Evolutionary conservation across 92 coral and sea anemone genomes (phyloP), one percentile per base, ranked within the genome.

Genomic region (Diadumene lineata): DNA sequence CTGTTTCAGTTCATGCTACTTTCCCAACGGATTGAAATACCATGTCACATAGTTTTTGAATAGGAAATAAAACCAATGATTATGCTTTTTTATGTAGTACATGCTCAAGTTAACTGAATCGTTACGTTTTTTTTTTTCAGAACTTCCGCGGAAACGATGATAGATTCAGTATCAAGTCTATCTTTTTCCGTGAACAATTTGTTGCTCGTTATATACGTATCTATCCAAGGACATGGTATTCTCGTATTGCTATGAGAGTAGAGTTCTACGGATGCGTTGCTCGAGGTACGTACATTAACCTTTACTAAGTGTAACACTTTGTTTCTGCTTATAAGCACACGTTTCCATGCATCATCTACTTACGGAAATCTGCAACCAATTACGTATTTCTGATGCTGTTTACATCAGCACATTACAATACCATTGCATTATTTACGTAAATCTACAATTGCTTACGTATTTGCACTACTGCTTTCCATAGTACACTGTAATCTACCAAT

Each of bases 91-190:
- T n/a, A n/a, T n/a, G n/a, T n/a, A n/a, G n/a, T 38, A 38, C 29
- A 24, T 13, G 15, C 34, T 18, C 27, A 24, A 30, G 13, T 9
- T 9, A 69, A 69, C 23, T 50, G 1, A 22, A 0, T 15, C 23
- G 23, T 17, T 4, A 15, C 21, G 60, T 13, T 33, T 74, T 31
- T 27, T 0, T 27, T 50, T 48, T 64, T 70, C 70, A 21, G 98
- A 86, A 85, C 44, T 93, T 93, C 66, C 81, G 71, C 30, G 97
- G 92, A 10, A 93, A 93, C 67, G 72, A 61, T 56, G 97, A 93
- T 58, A 82, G 86, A 3, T 60, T 75, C 29, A 79, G 94, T 13
- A 51, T 88, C 23, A 78, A 68, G 17, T 70, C 79, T 6, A 84
- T 91, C 43, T 64, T 85, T 13, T 85, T 93, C 66, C 69, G 55